A percentile compares a stretch with the other conserved stretches of the same genome.
phyloP scores from a whole-genome alignment of 2,888 invertebrate genomes.

The Pachycephus smyrnensis region DNA sequence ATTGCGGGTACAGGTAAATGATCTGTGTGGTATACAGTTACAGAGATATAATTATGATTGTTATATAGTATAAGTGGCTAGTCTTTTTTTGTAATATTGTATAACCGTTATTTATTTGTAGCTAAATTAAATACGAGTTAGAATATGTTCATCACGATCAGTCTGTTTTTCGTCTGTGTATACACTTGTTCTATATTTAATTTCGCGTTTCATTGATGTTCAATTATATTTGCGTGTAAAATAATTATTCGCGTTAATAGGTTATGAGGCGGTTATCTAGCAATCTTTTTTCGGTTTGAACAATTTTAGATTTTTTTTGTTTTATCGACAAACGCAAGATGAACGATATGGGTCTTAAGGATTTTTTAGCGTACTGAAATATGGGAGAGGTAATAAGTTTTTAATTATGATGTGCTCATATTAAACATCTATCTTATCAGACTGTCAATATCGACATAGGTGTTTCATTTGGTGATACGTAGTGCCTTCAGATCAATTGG shows the following conservation, averaged over 20 bases:
- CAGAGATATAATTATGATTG: neutral
- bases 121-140: neutral
- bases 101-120: neutral
- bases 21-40: neutral
- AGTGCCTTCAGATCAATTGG: neutral
- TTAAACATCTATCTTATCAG: conserved; percentile 33
- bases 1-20: neutral
- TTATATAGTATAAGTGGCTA: neutral
- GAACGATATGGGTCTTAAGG: conserved; percentile 10
- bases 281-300: neutral
- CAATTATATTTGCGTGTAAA: neutral
- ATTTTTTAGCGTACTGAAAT: neutral
- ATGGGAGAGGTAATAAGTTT: neutral
- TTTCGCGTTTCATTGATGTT: neutral
- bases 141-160: neutral
- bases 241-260: neutral
- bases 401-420: neutral
- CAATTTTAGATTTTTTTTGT: too few species aligned
- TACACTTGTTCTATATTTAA: neutral
- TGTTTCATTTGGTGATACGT: conserved; percentile 33
- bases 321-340: conserved; percentile 1
- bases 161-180: neutral
- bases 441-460: conserved; percentile 49
- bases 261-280: too few species aligned
- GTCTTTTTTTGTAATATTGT: neutral